A percentile compares a stretch with the other conserved stretches of the same genome.
Conservation (phyloP, 2,113 vertebrate genomes). For the Elaphurus davidianus region DNA sequence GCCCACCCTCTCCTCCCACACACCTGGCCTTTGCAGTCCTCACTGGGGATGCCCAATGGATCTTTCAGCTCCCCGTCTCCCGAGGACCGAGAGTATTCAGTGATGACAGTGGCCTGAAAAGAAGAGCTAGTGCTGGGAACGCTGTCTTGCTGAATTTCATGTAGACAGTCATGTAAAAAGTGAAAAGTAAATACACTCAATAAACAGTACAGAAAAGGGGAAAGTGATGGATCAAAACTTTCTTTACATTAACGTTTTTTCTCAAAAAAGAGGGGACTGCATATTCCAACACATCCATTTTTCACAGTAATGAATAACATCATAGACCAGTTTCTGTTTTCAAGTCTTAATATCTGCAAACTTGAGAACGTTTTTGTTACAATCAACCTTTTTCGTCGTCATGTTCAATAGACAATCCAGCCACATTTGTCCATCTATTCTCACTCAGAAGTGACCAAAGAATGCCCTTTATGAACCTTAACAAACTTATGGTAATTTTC, state of each 20-base stretch:
- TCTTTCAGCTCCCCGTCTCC: background rate
- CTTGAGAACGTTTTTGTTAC: background rate
- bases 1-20: background rate
- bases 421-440: background rate
- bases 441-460: background rate
- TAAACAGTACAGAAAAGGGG: background rate
- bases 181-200: too few relatives aligned
- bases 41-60: background rate
- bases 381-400: background rate
- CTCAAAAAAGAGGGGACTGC: background rate
- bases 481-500: background rate
- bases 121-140: background rate
- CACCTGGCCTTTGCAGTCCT: background rate
- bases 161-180: background rate
- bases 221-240: background rate
- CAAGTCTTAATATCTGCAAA: background rate
- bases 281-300: fast-evolving
- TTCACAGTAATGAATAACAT: background rate
- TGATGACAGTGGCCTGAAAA: background rate
- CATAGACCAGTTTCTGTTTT: background rate
- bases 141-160: background rate
- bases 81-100: background rate
- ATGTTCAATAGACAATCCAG: background rate
- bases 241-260: background rate
- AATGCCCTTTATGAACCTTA: background rate